Conservation (phyloP, 2,113 vertebrate species). For the Sebastes schlegelii region DNA sequence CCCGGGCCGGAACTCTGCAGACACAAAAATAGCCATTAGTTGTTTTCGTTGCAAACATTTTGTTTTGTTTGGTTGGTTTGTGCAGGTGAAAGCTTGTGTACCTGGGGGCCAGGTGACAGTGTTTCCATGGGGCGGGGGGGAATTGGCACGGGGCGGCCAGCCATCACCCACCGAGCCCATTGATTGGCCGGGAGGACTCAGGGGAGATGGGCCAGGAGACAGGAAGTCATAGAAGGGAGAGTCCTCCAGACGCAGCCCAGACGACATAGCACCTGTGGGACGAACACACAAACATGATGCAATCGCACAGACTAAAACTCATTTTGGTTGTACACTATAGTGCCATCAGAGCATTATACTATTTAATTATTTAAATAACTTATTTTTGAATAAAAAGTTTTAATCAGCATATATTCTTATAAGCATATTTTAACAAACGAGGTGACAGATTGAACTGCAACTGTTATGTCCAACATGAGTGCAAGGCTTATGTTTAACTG, state of each 20-base stretch:
- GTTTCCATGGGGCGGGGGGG: constrained; percentile 95
- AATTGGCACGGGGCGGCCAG: constrained; percentile 99
- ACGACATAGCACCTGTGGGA: constrained; percentile 95
- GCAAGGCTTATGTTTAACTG: background rate
- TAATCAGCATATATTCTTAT: background rate
- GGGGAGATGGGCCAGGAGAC: constrained; percentile 93
- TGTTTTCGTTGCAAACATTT: background rate
- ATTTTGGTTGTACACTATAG: background rate
- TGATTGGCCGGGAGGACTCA: constrained; percentile 92
- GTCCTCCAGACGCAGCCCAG: constrained; percentile 98
- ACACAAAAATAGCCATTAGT: background rate
- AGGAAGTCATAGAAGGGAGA: constrained; percentile 96
- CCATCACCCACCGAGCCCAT: constrained; percentile 94
- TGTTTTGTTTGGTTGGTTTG: background rate
- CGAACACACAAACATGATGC: background rate
- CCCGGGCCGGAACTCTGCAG: constrained; percentile 96
- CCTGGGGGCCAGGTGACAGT: constrained; percentile 93
- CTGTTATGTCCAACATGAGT: background rate
- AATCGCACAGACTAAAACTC: background rate
- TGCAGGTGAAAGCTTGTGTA: constrained; percentile 4
- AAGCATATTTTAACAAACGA: background rate
- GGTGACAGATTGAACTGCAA: background rate
- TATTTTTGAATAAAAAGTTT: no score
- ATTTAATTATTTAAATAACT: background rate
- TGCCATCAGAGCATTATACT: background rate